Percentiles rank a stretch among this genome's conserved stretches.
phyloP scores from a whole-genome alignment of 2,888 invertebrate species.

The Melanargia galathea region DNA sequence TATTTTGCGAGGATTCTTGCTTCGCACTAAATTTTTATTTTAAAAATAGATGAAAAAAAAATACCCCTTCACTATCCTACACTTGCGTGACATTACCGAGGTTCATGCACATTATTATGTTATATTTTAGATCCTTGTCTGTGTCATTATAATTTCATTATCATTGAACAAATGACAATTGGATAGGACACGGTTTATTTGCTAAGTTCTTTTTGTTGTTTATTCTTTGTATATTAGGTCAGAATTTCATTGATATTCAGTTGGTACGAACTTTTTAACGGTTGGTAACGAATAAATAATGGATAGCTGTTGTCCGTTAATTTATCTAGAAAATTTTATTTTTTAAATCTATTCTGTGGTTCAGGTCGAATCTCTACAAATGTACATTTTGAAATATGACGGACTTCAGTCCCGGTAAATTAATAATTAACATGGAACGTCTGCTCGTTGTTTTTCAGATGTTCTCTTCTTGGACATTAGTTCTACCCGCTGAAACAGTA shows the following conservation, averaged over 20 bases:
- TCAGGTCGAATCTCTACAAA: neutral
- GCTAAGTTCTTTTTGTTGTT: neutral
- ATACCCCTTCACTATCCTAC: neutral
- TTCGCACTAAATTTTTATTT: conserved; percentile 35
- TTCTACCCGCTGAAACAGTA: conserved; percentile 80
- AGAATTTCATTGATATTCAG: neutral
- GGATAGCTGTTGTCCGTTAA: neutral
- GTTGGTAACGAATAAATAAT: neutral
- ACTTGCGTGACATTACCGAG: conserved; percentile 5
- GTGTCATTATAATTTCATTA: conserved; percentile 10
- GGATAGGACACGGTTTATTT: conserved; percentile 2
- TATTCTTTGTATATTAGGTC: neutral
- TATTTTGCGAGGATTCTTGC: conserved; percentile 39
- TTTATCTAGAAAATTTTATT: neutral
- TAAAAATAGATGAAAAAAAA: conserved; percentile 19
- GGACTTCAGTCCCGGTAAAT: conserved; percentile 51
- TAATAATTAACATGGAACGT: conserved; percentile 73
- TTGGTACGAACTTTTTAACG: neutral
- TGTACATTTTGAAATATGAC: conserved; percentile 35
- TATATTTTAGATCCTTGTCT: conserved; percentile 7
- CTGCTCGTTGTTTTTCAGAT: conserved; percentile 81
- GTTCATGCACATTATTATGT: conserved; percentile 23
- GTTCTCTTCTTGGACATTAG: conserved; percentile 80
- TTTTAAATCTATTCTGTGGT: neutral
- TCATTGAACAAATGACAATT: neutral